phyloP scores from a whole-genome alignment of 2,888 invertebrate species.

The Rhagonycha lutea region DNA sequence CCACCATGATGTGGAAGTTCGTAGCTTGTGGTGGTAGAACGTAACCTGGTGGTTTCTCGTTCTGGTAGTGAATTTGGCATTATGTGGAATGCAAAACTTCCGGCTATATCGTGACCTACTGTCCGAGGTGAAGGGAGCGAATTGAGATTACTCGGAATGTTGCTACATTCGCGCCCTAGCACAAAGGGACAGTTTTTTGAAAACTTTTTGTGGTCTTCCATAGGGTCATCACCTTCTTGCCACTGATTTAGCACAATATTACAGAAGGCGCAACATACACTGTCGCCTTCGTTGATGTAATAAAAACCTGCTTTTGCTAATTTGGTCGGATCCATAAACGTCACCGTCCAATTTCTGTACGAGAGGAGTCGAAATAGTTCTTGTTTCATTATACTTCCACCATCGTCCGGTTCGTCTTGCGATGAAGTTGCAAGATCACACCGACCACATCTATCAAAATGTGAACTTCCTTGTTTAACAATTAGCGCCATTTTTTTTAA shows the following conservation, averaged over 20 bases:
- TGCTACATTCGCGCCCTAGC: conserved; percentile 48
- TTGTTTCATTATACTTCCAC: conserved; percentile 52
- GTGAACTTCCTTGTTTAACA: background rate
- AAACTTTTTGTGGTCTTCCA: conserved; percentile 79
- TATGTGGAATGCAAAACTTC: conserved; percentile 49
- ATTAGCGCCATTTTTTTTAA: conserved; percentile 12
- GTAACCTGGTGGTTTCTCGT: conserved; percentile 44
- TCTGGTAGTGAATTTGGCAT: conserved; percentile 52
- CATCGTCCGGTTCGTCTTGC: conserved; percentile 41
- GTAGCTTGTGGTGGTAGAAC: conserved; percentile 36
- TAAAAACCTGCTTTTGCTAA: conserved; percentile 85
- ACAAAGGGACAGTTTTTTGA: conserved; percentile 81
- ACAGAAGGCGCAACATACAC: conserved; percentile 82
- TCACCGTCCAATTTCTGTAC: conserved; percentile 68
- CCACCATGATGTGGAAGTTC: conserved; percentile 42
- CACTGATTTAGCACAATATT: conserved; percentile 80
- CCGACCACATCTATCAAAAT: background rate
- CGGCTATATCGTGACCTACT: conserved; percentile 49
- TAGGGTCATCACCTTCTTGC: conserved; percentile 79
- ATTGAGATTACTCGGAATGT: conserved; percentile 21
- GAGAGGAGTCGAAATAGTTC: conserved; percentile 70
- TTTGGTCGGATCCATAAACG: conserved; percentile 63
- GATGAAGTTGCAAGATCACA: background rate
- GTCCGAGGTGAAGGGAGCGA: conserved; percentile 36
- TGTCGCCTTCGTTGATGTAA: conserved; percentile 74